These are phyloP conservation scores for Miichthys miiuy DNA, from an alignment of 2,797 vertebrate species.

Conservation along the genomic window DNA sequence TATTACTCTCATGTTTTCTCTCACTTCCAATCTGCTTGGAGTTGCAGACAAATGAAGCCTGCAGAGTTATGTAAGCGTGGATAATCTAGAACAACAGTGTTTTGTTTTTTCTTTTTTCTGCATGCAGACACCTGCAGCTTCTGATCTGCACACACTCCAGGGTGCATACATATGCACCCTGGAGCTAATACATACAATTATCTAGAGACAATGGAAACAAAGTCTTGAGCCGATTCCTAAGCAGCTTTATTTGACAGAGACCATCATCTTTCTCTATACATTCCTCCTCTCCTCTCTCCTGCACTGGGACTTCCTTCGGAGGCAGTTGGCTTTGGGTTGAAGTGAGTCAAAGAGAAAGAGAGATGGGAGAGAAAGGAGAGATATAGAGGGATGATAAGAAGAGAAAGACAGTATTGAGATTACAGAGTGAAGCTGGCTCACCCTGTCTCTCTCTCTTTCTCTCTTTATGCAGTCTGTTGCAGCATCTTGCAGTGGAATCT, in stretches of 20 bases:
- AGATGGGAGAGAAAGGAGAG: not conserved
- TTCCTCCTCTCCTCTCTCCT: slow-evolving; percentile 14
- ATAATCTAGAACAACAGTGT: slow-evolving; percentile 39
- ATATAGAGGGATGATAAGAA: slow-evolving; percentile 14
- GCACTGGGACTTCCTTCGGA: slow-evolving; percentile 16
- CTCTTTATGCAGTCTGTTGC: slow-evolving; percentile 23
- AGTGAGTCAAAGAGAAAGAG: slow-evolving; percentile 24
- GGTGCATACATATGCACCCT: slow-evolving; percentile 22
- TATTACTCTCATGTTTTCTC: slow-evolving; percentile 1
- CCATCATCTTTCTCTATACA: slow-evolving; percentile 13
- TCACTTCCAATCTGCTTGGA: slow-evolving; percentile 9
- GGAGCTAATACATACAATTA: slow-evolving; percentile 43
- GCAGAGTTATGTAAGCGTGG: slow-evolving; percentile 40
- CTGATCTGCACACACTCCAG: slow-evolving; percentile 44
- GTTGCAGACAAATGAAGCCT: slow-evolving; percentile 51
- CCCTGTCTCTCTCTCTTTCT: not conserved
- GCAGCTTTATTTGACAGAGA: slow-evolving; percentile 43
- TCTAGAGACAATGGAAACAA: slow-evolving; percentile 46
- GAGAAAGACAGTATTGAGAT: slow-evolving; percentile 30
- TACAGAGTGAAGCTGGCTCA: slow-evolving; percentile 21
- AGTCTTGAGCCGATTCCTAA: slow-evolving; percentile 46
- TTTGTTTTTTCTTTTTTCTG: not conserved
- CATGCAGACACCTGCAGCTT: slow-evolving; percentile 54
- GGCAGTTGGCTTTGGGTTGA: slow-evolving; percentile 15
- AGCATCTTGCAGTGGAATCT: slow-evolving; percentile 38